A percentile compares a stretch with the other conserved stretches of the same genome.
Evolutionary conservation across 2,888 invertebrate genomes (phyloP).

Genomic region (Drosophila nigricruria): DNA sequence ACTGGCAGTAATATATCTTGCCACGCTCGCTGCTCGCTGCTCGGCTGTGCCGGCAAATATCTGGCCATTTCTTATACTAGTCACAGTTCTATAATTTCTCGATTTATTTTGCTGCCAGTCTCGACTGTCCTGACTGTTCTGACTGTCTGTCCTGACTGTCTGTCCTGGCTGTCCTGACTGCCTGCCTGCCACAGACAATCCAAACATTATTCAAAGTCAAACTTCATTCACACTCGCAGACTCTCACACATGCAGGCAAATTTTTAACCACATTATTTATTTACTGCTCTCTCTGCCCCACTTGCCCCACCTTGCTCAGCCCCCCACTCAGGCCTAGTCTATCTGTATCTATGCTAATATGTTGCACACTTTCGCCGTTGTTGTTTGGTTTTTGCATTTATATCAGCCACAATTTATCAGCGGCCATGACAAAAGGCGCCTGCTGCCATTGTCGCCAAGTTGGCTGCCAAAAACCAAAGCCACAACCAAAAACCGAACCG

Average conservation of each 20-base stretch:
- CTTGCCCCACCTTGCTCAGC: slow-evolving; percentile 3
- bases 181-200: slow-evolving; percentile 77
- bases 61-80: slow-evolving; percentile 80
- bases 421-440: slow-evolving; percentile 77
- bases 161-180: slow-evolving; percentile 54
- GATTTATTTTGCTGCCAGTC: slow-evolving; percentile 71
- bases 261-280: slow-evolving; percentile 81
- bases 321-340: slow-evolving; percentile 13
- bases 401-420: slow-evolving; percentile 82
- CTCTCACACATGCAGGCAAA: slow-evolving; percentile 58
- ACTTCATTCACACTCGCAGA: slow-evolving; percentile 75
- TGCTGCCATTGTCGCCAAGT: slow-evolving; percentile 73
- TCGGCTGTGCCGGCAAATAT: slow-evolving; percentile 62
- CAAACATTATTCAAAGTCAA: slow-evolving; percentile 81
- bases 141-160: slow-evolving; percentile 23
- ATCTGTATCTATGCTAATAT: slow-evolving; percentile 67
- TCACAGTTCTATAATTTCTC: slow-evolving; percentile 81
- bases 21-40: slow-evolving; percentile 62
- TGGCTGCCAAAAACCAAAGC: slow-evolving; percentile 77
- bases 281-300: slow-evolving; percentile 65
- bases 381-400: slow-evolving; percentile 69
- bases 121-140: slow-evolving; percentile 35
- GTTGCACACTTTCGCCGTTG: slow-evolving; percentile 64
- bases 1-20: slow-evolving; percentile 76
- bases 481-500: slow-evolving; percentile 59